Evolutionary conservation across 2,797 vertebrate genomes (phyloP).

Genomic region (Setipinna tenuifilis): DNA sequence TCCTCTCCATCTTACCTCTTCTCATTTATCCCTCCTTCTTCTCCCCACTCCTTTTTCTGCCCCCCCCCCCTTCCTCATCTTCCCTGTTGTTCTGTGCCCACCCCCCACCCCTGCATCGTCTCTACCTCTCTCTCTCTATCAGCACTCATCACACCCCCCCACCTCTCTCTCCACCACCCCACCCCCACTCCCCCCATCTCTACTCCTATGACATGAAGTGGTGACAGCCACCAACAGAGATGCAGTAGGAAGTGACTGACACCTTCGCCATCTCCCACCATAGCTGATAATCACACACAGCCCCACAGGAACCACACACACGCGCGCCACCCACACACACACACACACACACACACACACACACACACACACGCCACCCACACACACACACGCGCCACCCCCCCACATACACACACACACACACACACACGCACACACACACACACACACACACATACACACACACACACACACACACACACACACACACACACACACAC

Average conservation of each 20-base stretch:
- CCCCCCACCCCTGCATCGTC: too few relatives aligned
- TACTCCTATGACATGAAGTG: slow-evolving; percentile 21
- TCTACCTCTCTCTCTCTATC: too few relatives aligned
- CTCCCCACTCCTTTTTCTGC: too few relatives aligned
- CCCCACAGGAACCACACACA: not conserved
- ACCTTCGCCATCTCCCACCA: not conserved
- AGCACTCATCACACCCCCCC: too few relatives aligned
- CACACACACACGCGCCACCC: not conserved
- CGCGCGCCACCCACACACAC: not conserved
- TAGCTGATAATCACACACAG: not conserved
- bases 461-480: too few relatives aligned
- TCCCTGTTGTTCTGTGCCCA: too few relatives aligned
- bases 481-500: too few relatives aligned
- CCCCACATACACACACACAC: too few relatives aligned
- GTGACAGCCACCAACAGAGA: not conserved
- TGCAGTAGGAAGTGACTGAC: slow-evolving; percentile 9
- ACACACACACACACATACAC: too few relatives aligned
- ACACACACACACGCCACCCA: not conserved
- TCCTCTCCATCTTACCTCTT: not conserved
- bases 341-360: not conserved
- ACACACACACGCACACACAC: too few relatives aligned
- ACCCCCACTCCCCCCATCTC: slow-evolving; percentile 17
- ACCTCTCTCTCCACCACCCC: too few relatives aligned
- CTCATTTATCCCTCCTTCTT: slow-evolving; percentile 41
- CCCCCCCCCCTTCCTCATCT: too few relatives aligned